Conservation (phyloP, 2,113 vertebrate genomes). For the Galeopterus variegatus region DNA sequence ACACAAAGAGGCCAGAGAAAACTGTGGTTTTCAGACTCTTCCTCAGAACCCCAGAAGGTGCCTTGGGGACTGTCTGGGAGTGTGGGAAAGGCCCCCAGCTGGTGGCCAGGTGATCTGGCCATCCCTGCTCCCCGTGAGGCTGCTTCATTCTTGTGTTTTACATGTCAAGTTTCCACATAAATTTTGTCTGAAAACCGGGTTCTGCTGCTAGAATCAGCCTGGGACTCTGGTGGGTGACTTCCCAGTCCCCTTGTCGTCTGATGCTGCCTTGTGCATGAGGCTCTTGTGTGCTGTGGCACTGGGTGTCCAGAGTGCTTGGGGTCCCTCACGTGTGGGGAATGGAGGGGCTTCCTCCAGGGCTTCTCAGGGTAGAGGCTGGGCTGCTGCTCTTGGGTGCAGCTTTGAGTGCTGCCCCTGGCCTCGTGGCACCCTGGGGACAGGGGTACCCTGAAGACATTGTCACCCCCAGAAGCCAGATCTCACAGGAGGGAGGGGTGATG, state of each 20-base stretch:
- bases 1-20: not conserved
- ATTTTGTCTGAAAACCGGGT: not conserved
- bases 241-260: not conserved
- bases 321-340: fast-evolving
- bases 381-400: not conserved
- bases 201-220: not conserved
- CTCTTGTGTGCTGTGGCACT: fast-evolving
- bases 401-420: fast-evolving
- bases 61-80: not conserved
- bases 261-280: not conserved
- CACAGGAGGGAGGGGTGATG: too few relatives aligned
- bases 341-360: not conserved
- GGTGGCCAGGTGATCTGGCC: not conserved
- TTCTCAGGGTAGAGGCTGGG: not conserved
- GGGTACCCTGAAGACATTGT: not conserved
- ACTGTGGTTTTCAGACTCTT: not conserved
- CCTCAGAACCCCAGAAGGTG: not conserved
- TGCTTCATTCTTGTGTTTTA: not conserved
- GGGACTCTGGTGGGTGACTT: not conserved
- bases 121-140: not conserved
- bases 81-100: not conserved
- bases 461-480: not conserved
- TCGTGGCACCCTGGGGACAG: fast-evolving
- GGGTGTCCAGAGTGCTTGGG: not conserved
- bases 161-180: not conserved